Evolutionary conservation across 1,140 invertebrate genomes (phyloP), one percentile per base, ranked within the genome.

Genomic region (Luehdorfia chinensis): DNA sequence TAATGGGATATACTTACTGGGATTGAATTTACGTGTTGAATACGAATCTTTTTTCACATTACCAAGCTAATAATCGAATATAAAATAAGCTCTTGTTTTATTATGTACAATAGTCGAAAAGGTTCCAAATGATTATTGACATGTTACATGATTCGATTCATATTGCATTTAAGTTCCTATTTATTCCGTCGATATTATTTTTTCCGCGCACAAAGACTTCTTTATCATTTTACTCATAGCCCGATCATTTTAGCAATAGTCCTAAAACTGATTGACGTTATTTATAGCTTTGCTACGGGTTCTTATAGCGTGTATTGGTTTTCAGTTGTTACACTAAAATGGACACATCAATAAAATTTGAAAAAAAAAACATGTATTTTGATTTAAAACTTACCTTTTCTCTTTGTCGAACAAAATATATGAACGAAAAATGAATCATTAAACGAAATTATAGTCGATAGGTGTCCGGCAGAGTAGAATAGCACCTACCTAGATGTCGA

Each of bases 241-340:
- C 36, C 15, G 25, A 30, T 30, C 39, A 15, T 18, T 30, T 18
- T 5, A 37, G n/a, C 19, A 45, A 51, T 56, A 50, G 53, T 46
- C 55, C 63, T 51, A 59, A 48, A 70, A 64, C 69, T 31, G 68
- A 51, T 60, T 55, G 49, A 59, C 51, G 55, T 59, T 56, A n/a
- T n/a, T 55, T 58, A 69, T 85, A 84, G 81, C 78, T 85, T 85
- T 85, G 78, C 81, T 85, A 85, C 75, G 57, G 68, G 63, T 69
- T 77, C 77, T 65, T 74, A 66, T 66, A 79, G 80, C 73, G 68
- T 70, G 59, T 71, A 63, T 73, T 75, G 50, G 59, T 81, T 72
- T 78, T 77, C 63, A 59, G 66, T 80, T 77, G 72, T 83, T 71
- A 80, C 62, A 69, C 70, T 61, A 68, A 80, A 76, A 76, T 75